Percentiles rank a stretch among this genome's conserved stretches.
Evolutionary conservation across 2,888 invertebrate species (phyloP).

Genomic region (Drosophila affinis): DNA sequence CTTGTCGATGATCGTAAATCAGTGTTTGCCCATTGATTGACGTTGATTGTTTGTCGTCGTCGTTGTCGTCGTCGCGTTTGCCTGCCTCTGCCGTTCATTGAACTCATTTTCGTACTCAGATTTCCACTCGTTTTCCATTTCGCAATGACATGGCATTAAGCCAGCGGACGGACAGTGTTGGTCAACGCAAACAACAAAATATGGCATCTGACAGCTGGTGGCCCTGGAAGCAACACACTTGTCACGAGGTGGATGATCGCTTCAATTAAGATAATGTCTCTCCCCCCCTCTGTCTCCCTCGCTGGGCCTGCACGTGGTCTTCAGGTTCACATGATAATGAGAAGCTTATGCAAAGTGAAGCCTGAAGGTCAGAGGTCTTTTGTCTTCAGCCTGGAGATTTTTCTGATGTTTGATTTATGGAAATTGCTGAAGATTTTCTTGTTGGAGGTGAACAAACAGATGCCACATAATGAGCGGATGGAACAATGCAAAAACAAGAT

Average conservation of each 20-base stretch:
- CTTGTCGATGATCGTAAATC: slow-evolving; percentile 40
- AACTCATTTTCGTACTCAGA: slow-evolving; percentile 41
- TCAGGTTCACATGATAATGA: slow-evolving; percentile 23
- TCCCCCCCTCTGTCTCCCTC: no score
- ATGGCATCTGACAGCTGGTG: slow-evolving; percentile 36
- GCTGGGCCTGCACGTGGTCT: slow-evolving; percentile 13
- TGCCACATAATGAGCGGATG: neutral
- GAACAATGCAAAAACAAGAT: no score
- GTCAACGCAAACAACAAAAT: slow-evolving; percentile 12
- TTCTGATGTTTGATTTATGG: slow-evolving; percentile 23
- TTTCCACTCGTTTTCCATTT: slow-evolving; percentile 9
- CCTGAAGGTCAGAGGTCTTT: slow-evolving; percentile 24
- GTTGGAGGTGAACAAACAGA: slow-evolving; percentile 2
- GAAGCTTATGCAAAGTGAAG: slow-evolving; percentile 25
- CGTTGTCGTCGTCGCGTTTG: slow-evolving; percentile 31
- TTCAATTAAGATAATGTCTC: slow-evolving; percentile 17
- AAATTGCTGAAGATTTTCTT: slow-evolving; percentile 17
- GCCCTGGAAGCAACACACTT: slow-evolving; percentile 28
- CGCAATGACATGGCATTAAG: slow-evolving; percentile 31
- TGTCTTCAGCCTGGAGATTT: neutral
- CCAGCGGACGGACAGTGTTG: neutral
- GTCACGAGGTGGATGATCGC: neutral
- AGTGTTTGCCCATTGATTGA: slow-evolving; percentile 50
- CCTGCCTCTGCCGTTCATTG: slow-evolving; percentile 30
- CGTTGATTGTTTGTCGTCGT: slow-evolving; percentile 46